Conservation (phyloP, 2,113 vertebrate species). For the Lasiurus borealis region DNA sequence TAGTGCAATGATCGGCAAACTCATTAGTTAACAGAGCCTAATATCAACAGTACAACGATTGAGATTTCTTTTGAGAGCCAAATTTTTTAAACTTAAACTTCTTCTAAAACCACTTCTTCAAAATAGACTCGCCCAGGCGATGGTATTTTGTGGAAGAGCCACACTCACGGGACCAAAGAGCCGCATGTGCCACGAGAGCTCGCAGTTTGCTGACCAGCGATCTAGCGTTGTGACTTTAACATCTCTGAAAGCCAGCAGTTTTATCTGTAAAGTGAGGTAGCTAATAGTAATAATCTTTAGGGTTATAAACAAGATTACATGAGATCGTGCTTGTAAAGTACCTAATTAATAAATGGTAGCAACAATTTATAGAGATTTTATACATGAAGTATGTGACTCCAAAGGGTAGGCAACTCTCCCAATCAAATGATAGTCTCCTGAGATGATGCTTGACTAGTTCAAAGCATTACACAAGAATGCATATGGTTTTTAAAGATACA, state of each 20-base stretch:
- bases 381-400: background rate
- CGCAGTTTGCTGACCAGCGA: too few species aligned
- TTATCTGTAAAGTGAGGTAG: background rate
- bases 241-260: background rate
- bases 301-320: background rate
- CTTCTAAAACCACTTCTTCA: too few species aligned
- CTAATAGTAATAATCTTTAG: background rate
- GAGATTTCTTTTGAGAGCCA: too few species aligned
- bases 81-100: too few species aligned
- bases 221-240: background rate
- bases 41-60: too few species aligned
- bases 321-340: background rate
- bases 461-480: background rate
- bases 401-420: background rate
- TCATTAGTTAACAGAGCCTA: too few species aligned
- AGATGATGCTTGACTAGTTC: background rate
- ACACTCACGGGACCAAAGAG: too few species aligned
- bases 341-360: background rate
- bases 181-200: too few species aligned
- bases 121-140: too few species aligned
- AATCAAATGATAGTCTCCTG: background rate
- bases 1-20: too few species aligned
- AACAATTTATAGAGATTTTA: constrained; percentile 11
- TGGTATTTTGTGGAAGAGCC: too few species aligned
- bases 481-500: background rate